These are phyloP conservation scores for Folsomia candida DNA, from an alignment of 2,888 invertebrate species.

Conservation along the genomic window DNA sequence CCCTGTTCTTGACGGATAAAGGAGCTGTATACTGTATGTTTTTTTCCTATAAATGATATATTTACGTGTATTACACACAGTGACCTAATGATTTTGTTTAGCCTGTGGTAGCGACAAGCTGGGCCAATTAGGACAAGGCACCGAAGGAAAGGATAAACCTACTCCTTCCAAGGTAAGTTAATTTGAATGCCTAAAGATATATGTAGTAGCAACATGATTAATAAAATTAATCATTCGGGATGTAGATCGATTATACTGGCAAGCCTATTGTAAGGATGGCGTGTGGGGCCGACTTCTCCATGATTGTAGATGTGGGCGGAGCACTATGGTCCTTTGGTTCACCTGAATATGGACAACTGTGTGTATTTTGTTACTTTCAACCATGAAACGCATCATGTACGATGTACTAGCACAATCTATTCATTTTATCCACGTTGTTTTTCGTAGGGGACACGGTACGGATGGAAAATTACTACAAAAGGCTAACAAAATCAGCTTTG, in stretches of 20 bases:
- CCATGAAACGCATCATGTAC: too few relatives aligned
- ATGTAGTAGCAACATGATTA: background rate
- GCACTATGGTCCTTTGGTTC: conserved; percentile 81
- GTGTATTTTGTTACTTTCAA: conserved; percentile 42
- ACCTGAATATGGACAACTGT: conserved; percentile 87
- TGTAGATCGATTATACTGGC: conserved; percentile 62
- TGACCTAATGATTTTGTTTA: conserved; percentile 70
- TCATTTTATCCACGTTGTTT: too few relatives aligned
- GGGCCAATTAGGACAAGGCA: conserved; percentile 87
- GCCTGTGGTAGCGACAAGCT: conserved; percentile 86
- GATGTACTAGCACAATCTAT: too few relatives aligned
- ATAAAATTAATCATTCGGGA: conserved; percentile 16
- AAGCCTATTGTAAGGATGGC: conserved; percentile 84
- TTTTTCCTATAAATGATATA: background rate
- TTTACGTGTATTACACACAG: conserved; percentile 60
- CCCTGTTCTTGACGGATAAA: conserved; percentile 77
- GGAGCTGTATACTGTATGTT: conserved; percentile 16
- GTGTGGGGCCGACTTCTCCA: conserved; percentile 89
- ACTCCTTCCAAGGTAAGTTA: conserved; percentile 57
- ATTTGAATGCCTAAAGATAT: background rate
- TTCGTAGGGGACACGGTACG: conserved; percentile 74
- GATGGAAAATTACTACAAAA: conserved; percentile 93
- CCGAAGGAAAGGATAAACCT: conserved; percentile 56
- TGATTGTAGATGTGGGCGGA: conserved; percentile 85
- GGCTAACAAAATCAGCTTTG: conserved; percentile 80